Percentiles rank a stretch among this genome's conserved stretches.
Conservation (phyloP, 2,113 vertebrate genomes). For the Calidris pygmaea region DNA sequence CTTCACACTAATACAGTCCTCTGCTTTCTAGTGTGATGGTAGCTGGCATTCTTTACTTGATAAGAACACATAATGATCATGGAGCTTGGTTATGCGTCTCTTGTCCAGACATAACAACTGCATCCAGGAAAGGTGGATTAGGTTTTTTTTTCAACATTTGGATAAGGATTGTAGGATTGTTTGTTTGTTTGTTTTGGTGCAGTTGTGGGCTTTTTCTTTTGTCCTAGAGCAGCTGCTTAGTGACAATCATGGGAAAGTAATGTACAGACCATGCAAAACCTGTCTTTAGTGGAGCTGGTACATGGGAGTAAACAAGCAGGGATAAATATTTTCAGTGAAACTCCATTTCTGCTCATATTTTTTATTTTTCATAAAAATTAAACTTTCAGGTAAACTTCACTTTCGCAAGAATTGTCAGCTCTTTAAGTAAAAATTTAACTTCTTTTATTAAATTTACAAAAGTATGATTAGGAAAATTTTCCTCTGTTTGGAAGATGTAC, state of each 20-base stretch:
- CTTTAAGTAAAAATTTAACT: background rate
- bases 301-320: background rate
- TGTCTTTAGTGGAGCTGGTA: background rate
- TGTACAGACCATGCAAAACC: background rate
- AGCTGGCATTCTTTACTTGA: background rate
- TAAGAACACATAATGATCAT: background rate
- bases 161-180: fast-evolving
- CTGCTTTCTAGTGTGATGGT: background rate
- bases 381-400: background rate
- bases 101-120: background rate
- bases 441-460: background rate
- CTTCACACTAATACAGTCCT: background rate
- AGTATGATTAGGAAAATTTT: background rate
- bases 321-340: background rate
- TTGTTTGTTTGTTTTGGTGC: background rate
- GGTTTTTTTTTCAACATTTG: background rate
- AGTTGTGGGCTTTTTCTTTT: background rate
- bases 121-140: background rate
- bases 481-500: background rate
- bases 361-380: background rate
- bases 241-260: background rate
- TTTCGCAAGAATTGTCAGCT: background rate
- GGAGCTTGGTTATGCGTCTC: background rate
- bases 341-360: background rate
- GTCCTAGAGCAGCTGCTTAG: background rate